Base-by-base conservation (phyloP, 2,888 invertebrate genomes). In the Lymantria monacha region DNA sequence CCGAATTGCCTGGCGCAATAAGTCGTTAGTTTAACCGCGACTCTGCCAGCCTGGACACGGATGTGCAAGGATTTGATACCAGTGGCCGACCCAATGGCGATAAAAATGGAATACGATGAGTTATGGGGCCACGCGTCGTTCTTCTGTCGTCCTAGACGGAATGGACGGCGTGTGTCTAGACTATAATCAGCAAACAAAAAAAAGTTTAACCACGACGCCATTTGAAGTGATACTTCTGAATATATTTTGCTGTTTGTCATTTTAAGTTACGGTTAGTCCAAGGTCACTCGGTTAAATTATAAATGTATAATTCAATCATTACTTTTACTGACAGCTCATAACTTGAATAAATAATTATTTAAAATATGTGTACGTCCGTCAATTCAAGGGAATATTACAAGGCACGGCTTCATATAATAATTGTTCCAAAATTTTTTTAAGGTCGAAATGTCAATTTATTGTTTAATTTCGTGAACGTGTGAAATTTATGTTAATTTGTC, bases 261-360 rank as follows among this genome's bases (percentile, higher is more conserved):
- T 33, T 33, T 2, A 14, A 41, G 11, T 46, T 37, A 54, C 30
- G 42, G 57, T 15, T 40, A 48, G 22, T 37, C 31, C 54, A 66
- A 57, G 63, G 57, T 46, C 41, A 9, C 40, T 42, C 45, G 40
- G 46, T 53, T 44, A 49, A 55, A 57, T 58, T 54, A 54, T 9
- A 42, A 54, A 58, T 47, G 44, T 50, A 51, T 38, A 53, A 13
- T 31, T 55, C 51, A 56, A 56, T 59, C 44, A 56, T 62, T 45
- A 62, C 66, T 58, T 58, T 64, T 55, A 62, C 55, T 53, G 55
- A 58, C 59, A 51, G 48, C 42, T 30, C 36, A 49, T 56, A 45
- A 13, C 8, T 30, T 48, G 14, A 22, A 45, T 44, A 41, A 14
- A 14, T 41, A 41, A 41, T 12, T 38, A 38, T 12, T 12, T 10